phyloP scores from a whole-genome alignment of 2,113 vertebrate genomes.

The Vidua macroura region DNA sequence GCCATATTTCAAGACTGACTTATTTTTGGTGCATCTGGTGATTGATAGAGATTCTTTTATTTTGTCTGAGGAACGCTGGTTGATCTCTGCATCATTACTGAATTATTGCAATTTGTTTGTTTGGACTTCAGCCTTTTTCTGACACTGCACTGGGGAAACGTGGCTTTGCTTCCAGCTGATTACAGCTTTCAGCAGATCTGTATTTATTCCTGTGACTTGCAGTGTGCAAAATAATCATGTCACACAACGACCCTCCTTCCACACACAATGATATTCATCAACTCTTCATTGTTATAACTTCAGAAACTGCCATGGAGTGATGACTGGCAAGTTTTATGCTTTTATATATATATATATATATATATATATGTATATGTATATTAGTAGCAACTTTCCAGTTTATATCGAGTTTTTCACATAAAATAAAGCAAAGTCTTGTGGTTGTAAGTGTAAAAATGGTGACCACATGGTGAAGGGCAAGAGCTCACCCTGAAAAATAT shows the following conservation, averaged over 20 bases:
- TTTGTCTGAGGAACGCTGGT: neutral
- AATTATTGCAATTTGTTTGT: neutral
- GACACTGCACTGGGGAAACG: neutral
- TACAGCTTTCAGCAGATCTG: neutral
- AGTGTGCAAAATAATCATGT: neutral
- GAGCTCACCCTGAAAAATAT: neutral
- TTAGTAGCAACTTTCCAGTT: neutral
- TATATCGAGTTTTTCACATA: neutral
- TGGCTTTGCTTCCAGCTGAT: neutral
- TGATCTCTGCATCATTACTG: neutral
- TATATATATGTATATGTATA: neutral
- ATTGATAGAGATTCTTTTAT: neutral
- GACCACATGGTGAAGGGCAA: neutral
- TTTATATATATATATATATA: neutral
- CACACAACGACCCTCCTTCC: neutral
- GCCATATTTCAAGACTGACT: neutral
- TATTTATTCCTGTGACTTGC: neutral
- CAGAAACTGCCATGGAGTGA: neutral
- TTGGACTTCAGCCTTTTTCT: neutral
- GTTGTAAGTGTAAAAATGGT: neutral
- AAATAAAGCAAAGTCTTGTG: neutral
- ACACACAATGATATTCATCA: neutral
- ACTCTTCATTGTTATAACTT: neutral
- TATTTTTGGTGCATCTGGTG: neutral
- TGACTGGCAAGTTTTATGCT: neutral